Evolutionary conservation across 2,113 vertebrate genomes (phyloP), one percentile per base, ranked within the genome.

Genomic region (Centrocercus urophasianus): DNA sequence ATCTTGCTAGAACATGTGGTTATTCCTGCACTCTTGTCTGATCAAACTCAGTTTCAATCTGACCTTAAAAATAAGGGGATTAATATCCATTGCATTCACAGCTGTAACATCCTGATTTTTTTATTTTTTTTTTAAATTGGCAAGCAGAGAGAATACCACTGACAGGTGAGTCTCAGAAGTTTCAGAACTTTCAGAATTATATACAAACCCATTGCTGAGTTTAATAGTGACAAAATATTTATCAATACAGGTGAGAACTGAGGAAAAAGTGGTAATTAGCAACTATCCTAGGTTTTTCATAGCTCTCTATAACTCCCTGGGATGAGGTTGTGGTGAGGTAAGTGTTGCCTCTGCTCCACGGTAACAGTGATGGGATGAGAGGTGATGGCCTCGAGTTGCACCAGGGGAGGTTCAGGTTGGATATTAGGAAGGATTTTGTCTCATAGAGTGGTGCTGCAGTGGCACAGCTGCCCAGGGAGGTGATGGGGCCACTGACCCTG

Each of bases 1-100:
- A 97, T 97, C 95, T 96, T 84, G n/a, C 36, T 66, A 70, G 90
- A 93, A 73, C 93, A 96, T 40, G 81, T 10, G 83, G 94, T 70
- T 93, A 72, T 90, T 92, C 76, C 48, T 82, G 75, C 93, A 34
- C 72, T 65, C 88, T 95, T 96, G 93, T 97, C 94, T 95, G 94
- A 96, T 95, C 85, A 90, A 95, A 95, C 70, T 45, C 79, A 9
- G 52, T 78, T 78, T 54, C 92, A 81, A 84, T 92, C 93, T 93
- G 83, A 91, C 85, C 90, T 90, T 81, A 0, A 1, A 43, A 93
- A 86, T 66, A 86, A 65, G 52, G 75, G 57, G 61, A n/a, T 91
- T 91, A 92, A 92, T 61, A 86, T 59, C 66, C 70, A 32, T 90
- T 93, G 66, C 65, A 78, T 72, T 84, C 10, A 6, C 24, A 36